Evolutionary conservation across 2,888 invertebrate species (phyloP).

Genomic region (Mesochorus sp.): DNA sequence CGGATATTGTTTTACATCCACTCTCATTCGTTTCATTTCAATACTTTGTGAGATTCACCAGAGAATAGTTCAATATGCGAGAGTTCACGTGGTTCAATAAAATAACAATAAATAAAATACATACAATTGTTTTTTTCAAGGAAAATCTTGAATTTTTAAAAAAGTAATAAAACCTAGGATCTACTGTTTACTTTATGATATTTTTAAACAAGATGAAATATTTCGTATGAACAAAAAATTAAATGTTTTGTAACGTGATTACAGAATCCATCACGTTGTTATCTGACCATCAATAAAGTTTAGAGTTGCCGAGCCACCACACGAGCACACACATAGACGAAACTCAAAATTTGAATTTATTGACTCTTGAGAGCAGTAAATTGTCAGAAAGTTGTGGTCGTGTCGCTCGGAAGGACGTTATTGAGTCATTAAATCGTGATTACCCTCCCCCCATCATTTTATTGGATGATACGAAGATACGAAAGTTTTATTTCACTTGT

Average conservation of each 20-base stretch:
- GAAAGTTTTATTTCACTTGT: slow-evolving; percentile 62
- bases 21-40: slow-evolving; percentile 14
- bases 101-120: slow-evolving; percentile 15
- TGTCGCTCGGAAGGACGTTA: slow-evolving; percentile 72
- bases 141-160: no score
- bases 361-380: slow-evolving; percentile 77
- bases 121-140: no score
- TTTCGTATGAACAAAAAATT: slow-evolving; percentile 29
- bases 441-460: slow-evolving; percentile 76
- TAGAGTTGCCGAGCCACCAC: slow-evolving; percentile 30
- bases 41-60: slow-evolving; percentile 7
- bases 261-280: slow-evolving; percentile 18
- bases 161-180: no score
- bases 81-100: background rate
- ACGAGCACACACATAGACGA: background rate
- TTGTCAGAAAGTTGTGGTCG: slow-evolving; percentile 70
- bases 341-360: slow-evolving; percentile 74
- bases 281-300: slow-evolving; percentile 23
- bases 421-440: slow-evolving; percentile 80
- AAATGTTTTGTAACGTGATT: slow-evolving; percentile 12
- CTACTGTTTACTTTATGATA: no score
- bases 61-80: slow-evolving; percentile 42
- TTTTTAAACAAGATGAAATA: no score
- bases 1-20: slow-evolving; percentile 58
- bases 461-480: slow-evolving; percentile 74